phyloP scores from a whole-genome alignment of 35 echinoderm and acorn worm species.

The Ophioderma brevispina region DNA sequence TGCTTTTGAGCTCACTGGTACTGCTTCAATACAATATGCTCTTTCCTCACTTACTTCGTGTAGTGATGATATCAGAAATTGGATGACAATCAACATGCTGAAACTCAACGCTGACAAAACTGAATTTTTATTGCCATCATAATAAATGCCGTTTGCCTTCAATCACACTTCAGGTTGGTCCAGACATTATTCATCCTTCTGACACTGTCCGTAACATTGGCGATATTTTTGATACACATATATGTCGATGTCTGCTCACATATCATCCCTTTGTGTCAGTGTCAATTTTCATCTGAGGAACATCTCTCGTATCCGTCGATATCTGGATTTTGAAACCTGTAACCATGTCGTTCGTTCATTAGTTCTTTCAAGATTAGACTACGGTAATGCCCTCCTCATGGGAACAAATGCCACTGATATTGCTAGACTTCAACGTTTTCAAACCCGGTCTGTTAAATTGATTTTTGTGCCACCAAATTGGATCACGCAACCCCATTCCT shows the following conservation, averaged over 20 bases:
- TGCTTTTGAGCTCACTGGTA: not conserved
- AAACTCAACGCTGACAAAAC: constrained; percentile 13
- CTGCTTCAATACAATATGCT: not conserved
- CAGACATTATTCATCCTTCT: not conserved
- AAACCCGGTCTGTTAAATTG: too few relatives aligned
- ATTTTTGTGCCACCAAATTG: too few relatives aligned
- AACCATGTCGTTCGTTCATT: too few relatives aligned
- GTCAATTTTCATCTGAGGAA: not conserved
- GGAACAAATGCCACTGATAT: too few relatives aligned
- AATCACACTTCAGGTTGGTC: not conserved
- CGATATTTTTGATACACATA: not conserved
- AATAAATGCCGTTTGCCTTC: not conserved
- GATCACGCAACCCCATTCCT: too few relatives aligned
- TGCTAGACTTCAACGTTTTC: too few relatives aligned
- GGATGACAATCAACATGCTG: constrained; percentile 19
- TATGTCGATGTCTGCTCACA: not conserved
- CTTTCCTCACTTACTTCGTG: not conserved
- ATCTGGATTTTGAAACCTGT: not conserved
- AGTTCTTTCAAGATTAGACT: too few relatives aligned
- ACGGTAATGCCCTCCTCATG: too few relatives aligned
- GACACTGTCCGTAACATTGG: not conserved
- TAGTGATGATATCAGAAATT: not conserved
- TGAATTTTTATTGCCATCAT: not conserved
- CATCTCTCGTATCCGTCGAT: not conserved
- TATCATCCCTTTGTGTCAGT: not conserved